A percentile compares a stretch with the other conserved stretches of the same genome.
Evolutionary conservation across 2,888 invertebrate species (phyloP).

Genomic region (Sthenelais limicola): DNA sequence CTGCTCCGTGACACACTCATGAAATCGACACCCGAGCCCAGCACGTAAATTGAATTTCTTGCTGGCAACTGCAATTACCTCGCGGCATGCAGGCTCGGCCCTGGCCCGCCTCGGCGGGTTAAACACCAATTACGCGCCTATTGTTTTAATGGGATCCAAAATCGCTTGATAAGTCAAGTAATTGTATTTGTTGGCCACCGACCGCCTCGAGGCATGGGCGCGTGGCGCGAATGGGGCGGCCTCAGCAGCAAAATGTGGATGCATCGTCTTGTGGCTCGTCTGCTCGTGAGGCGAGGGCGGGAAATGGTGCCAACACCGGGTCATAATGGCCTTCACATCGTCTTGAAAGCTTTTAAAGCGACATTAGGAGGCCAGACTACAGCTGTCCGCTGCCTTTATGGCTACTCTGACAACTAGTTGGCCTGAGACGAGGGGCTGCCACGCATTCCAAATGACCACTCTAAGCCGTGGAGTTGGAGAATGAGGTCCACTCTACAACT

Average conservation of each 20-base stretch:
- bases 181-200: conserved; percentile 26
- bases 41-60: conserved; percentile 31
- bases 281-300: conserved; percentile 3
- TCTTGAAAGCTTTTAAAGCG: conserved; percentile 38
- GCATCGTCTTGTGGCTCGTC: background rate
- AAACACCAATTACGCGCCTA: conserved; percentile 30
- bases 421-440: background rate
- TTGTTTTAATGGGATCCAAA: conserved; percentile 34
- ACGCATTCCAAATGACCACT: conserved; percentile 35
- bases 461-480: conserved; percentile 4
- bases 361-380: conserved; percentile 22
- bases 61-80: conserved; percentile 35
- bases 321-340: conserved; percentile 24
- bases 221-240: background rate
- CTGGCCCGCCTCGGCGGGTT: background rate
- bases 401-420: conserved; percentile 7
- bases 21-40: conserved; percentile 32
- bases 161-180: conserved; percentile 38
- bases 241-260: background rate
- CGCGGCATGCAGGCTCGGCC: background rate
- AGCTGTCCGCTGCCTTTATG: conserved; percentile 30
- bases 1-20: conserved; percentile 13
- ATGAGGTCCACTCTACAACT: conserved; percentile 29
- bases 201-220: conserved; percentile 11
- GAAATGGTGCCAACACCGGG: conserved; percentile 12